Evolutionary conservation across 2,888 invertebrate species (phyloP), one percentile per base, ranked within the genome.

Genomic region (Lamproptera curius): DNA sequence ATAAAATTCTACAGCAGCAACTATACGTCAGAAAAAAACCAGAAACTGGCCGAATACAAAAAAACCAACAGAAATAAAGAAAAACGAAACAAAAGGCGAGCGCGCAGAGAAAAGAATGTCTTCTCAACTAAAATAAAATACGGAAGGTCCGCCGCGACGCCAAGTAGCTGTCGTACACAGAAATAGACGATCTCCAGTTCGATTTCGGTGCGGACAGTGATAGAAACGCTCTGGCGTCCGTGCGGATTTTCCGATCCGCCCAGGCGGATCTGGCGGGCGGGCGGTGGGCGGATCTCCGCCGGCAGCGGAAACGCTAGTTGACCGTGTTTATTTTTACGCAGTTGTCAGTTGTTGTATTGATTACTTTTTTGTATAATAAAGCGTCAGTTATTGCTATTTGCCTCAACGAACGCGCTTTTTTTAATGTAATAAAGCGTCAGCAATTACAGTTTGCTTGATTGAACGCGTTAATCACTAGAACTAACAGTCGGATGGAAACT

Each of bases 41-140:
- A 10, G 10, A 36, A 2, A 33, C 17, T 5, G 37, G 16, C 11
- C 9, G 17, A 2, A n/a, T 2, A 28, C 9, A 28, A 28, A 28
- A 28, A 28, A 28, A 28, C 6, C 10, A 10, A 9, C 2, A 5
- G 10, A 28, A 28, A 28, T 10, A 28, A 10, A 28, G 2, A n/a
- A 38, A 46, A 60, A 54, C 58, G 73, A 72, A 74, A 83, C 83
- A 83, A 83, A 81, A 78, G 81, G 75, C 72, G 70, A 55, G 61
- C 57, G 58, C 47, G 52, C 56, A 66, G 56, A 63, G 63, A n/a
- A n/a, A 70, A 71, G 66, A 73, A 68, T 73, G 61, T 67, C 71
- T n/a, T n/a, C n/a, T 76, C 73, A 73, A 76, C 66, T 69, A 81
- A 85, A 84, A 84, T 83, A 85, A 81, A 76, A 73, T 73, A 73